These are phyloP conservation scores for Adineta ricciae DNA, from an alignment of 2,888 invertebrate genomes.

Conservation along the genomic window DNA sequence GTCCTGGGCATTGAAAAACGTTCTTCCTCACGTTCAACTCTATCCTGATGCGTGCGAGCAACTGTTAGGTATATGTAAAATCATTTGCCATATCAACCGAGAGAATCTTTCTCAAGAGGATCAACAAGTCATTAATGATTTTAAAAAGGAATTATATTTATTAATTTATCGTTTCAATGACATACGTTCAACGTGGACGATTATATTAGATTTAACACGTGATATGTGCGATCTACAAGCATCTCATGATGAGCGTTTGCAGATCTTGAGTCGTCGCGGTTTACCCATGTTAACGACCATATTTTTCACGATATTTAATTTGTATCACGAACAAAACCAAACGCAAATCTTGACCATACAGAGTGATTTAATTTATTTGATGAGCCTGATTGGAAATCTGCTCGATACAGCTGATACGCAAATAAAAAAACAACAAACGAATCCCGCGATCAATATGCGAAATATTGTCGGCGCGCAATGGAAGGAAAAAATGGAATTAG, in stretches of 20 bases:
- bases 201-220: not conserved
- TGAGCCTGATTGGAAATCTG: not conserved
- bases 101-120: not conserved
- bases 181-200: not conserved
- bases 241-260: not conserved
- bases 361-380: not conserved
- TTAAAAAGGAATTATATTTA: conserved; percentile 7
- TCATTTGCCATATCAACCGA: not conserved
- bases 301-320: not conserved
- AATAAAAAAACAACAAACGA: not conserved
- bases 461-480: conserved; percentile 39
- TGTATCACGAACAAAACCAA: not conserved
- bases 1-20: conserved; percentile 90
- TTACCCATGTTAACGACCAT: not conserved
- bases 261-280: conserved; percentile 3
- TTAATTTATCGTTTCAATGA: conserved; percentile 2
- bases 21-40: conserved; percentile 84
- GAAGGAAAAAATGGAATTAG: conserved; percentile 77
- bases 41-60: conserved; percentile 64
- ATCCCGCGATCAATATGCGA: not conserved
- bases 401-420: not conserved
- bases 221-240: not conserved
- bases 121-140: not conserved
- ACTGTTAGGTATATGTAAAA: conserved; percentile 11
- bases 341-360: not conserved